Evolutionary conservation across 2,797 vertebrate species (phyloP).

Genomic region (Eupleurogrammus muticus): DNA sequence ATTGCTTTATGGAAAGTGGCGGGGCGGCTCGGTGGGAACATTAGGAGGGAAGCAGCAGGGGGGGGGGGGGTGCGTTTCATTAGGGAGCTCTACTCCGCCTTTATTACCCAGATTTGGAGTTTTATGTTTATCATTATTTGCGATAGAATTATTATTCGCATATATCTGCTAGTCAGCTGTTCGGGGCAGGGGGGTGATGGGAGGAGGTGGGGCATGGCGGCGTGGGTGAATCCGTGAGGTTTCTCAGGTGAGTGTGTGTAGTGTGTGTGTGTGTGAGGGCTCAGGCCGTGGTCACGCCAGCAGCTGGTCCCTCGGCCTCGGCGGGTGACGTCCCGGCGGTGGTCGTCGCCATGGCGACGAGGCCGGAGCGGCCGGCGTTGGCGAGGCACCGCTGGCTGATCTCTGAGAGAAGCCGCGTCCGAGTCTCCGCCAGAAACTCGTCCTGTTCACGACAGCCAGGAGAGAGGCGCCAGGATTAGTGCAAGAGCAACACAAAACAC

Average conservation of each 20-base stretch:
- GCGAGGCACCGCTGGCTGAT: conserved; percentile 73
- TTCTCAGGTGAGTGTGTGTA: conserved; percentile 34
- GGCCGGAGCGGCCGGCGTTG: conserved; percentile 52
- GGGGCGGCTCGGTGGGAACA: conserved; percentile 69
- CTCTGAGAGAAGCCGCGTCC: conserved; percentile 65
- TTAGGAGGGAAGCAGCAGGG: conserved; percentile 74
- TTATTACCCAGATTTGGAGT: conserved; percentile 79
- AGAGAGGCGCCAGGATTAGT: not conserved
- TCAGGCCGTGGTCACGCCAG: conserved; percentile 32
- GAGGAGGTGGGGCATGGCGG: conserved; percentile 37
- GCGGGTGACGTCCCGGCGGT: not conserved
- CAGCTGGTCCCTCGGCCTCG: conserved; percentile 4
- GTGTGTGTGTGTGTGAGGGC: not conserved
- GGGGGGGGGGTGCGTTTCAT: conserved; percentile 73
- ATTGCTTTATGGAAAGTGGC: conserved; percentile 81
- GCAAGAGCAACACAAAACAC: not conserved
- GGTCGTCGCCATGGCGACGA: conserved; percentile 13
- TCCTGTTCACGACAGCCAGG: conserved; percentile 65
- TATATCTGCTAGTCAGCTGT: conserved; percentile 72
- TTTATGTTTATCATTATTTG: conserved; percentile 82
- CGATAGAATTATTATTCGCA: conserved; percentile 74
- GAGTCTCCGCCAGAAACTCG: conserved; percentile 77
- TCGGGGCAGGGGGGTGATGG: conserved; percentile 15
- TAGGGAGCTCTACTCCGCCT: conserved; percentile 72
- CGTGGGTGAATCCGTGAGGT: conserved; percentile 36